Evolutionary conservation across 53 echinoderm and acorn worm species (phyloP), one percentile per base, ranked within the genome.

Genomic region (Echinometra lucunter): DNA sequence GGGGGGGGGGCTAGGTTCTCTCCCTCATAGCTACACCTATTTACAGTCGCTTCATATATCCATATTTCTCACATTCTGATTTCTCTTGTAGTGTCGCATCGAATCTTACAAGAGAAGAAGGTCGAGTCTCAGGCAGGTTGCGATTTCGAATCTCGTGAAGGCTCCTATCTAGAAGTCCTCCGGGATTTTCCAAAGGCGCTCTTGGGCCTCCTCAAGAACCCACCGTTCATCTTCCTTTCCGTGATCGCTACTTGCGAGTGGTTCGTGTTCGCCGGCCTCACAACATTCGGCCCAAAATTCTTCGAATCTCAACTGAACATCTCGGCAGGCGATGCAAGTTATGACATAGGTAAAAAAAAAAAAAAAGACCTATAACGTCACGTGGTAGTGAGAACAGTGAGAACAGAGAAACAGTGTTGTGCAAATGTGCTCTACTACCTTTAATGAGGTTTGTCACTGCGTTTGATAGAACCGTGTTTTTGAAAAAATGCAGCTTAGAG

Each of bases 281-380:
- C 97, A 18, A 95, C 96, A 2, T 97, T 97, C 90, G 91, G 94
- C 34, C 97, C 97, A 42, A 97, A 97, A 66, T 97, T 91, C 80
- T 93, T 97, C 58, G 97, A 97, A 72, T 95, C 96, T 2, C 97
- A 97, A 88, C 96, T 96, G 66, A 96, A 96, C 45, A 67, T 96
- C 18, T 70, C 96, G 30, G 91, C 96, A 30, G 94, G 95, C 7
- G 87, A 83, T 21, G 96, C 97, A 3, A 92, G 95, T 38, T 57
- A 89, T 67, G 80, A 91, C 47, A 58, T 82, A 82, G 95, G 95
- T 89, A 70, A 74, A 44, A 18, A 69, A 10, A 53, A 9, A 12
- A 63, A 21, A 34, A 30, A 11, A 12, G 69, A 69, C 34, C 30
- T 32, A 30, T 69, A n/a, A n/a, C n/a, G n/a, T 12, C 11, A 69